Percentiles rank a stretch among this genome's conserved stretches.
These are phyloP conservation scores for Ornithoptera alexandrae DNA, from an alignment of 2,888 invertebrate genomes.

Conservation along the genomic window DNA sequence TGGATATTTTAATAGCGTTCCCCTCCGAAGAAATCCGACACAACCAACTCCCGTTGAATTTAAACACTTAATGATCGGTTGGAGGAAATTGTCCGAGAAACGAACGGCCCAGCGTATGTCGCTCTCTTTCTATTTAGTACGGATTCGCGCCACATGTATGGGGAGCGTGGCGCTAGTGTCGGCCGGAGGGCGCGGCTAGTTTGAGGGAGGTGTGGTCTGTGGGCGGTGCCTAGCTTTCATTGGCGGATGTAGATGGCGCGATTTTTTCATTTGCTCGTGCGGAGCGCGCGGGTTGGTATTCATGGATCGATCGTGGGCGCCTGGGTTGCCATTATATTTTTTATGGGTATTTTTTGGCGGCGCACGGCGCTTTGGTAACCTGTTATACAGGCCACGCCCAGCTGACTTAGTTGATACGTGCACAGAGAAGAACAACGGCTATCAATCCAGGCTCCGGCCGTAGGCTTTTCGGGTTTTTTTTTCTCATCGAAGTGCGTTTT, in stretches of 20 bases:
- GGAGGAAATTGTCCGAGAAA: slow-evolving; percentile 79
- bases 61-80: slow-evolving; percentile 81
- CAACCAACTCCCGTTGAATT: slow-evolving; percentile 79
- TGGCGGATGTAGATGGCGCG: slow-evolving; percentile 57
- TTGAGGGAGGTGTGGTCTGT: slow-evolving; percentile 52
- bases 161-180: slow-evolving; percentile 59
- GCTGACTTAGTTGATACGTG: slow-evolving; percentile 59
- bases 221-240: slow-evolving; percentile 53
- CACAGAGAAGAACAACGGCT: slow-evolving; percentile 57
- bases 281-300: slow-evolving; percentile 69
- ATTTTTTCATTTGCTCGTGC: slow-evolving; percentile 73
- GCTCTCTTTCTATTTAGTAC: slow-evolving; percentile 72
- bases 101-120: slow-evolving; percentile 67
- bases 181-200: slow-evolving; percentile 50
- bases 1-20: slow-evolving; percentile 79
- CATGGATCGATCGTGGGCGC: slow-evolving; percentile 71
- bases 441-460: slow-evolving; percentile 70
- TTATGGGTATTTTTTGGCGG: slow-evolving; percentile 79
- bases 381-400: slow-evolving; percentile 75
- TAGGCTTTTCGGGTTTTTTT: slow-evolving; percentile 63
- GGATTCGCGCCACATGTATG: slow-evolving; percentile 62
- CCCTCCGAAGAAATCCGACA: slow-evolving; percentile 79
- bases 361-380: slow-evolving; percentile 72
- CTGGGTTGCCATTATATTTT: slow-evolving; percentile 77
- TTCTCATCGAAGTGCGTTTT: slow-evolving; percentile 55